These are phyloP conservation scores for Deilephila elpenor DNA, from an alignment of 2,888 invertebrate species.

Conservation along the genomic window DNA sequence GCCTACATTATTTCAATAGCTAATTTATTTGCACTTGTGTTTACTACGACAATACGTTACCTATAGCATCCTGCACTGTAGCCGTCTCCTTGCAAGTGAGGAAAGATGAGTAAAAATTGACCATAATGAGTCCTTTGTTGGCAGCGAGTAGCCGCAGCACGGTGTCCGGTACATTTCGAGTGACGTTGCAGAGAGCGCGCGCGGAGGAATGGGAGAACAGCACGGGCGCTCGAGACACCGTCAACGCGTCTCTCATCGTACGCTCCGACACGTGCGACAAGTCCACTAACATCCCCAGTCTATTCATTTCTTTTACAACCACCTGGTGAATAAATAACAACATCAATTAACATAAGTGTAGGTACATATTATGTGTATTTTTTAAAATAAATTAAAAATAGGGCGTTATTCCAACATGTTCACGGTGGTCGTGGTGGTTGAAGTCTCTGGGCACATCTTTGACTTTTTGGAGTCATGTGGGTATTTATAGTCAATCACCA, in stretches of 20 bases:
- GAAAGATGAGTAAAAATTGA: slow-evolving; percentile 93
- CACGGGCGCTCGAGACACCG: slow-evolving; percentile 91
- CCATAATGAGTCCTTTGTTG: slow-evolving; percentile 94
- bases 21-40: neutral
- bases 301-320: slow-evolving; percentile 94
- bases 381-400: too few species aligned
- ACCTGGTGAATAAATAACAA: slow-evolving; percentile 75
- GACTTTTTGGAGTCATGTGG: too few species aligned
- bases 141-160: slow-evolving; percentile 89
- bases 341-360: neutral
- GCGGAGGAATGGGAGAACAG: slow-evolving; percentile 95
- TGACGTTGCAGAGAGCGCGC: slow-evolving; percentile 91
- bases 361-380: too few species aligned
- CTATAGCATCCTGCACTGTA: slow-evolving; percentile 91
- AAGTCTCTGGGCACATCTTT: too few species aligned
- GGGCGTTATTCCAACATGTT: too few species aligned
- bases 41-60: slow-evolving; percentile 74
- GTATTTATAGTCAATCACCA: too few species aligned
- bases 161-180: slow-evolving; percentile 92
- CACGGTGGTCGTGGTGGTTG: too few species aligned
- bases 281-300: slow-evolving; percentile 94
- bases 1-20: too few species aligned
- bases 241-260: slow-evolving; percentile 92
- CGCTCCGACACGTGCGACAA: slow-evolving; percentile 91
- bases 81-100: slow-evolving; percentile 90